Percentiles rank a stretch among this genome's conserved stretches.
phyloP scores from a whole-genome alignment of 2,888 invertebrate genomes.

The Xestoiulus laeticollis region DNA sequence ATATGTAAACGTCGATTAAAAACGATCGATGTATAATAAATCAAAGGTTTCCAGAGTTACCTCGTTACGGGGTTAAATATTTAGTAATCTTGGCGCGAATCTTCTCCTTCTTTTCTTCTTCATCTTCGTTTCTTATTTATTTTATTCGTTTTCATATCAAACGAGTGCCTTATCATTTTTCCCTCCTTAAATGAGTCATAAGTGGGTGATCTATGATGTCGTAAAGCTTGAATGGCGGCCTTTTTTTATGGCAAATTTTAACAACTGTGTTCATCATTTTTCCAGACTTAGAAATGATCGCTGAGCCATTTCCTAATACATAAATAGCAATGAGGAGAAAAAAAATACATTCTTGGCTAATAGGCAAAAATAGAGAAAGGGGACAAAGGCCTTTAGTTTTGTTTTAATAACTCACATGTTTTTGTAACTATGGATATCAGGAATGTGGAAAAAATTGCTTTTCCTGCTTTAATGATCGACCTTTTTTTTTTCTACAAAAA shows the following conservation, averaged over 20 bases:
- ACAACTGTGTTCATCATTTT: constrained; percentile 37
- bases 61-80: background rate
- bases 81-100: background rate
- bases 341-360: background rate
- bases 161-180: constrained; percentile 24
- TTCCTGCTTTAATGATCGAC: background rate
- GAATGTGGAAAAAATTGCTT: background rate
- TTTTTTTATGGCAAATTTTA: constrained; percentile 26
- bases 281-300: constrained; percentile 34
- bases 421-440: background rate
- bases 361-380: background rate
- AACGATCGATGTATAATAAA: background rate
- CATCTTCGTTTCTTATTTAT: constrained; percentile 17
- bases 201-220: constrained; percentile 22
- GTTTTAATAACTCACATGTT: background rate
- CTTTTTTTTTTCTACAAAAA: background rate
- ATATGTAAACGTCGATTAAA: too few species aligned
- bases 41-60: background rate
- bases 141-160: constrained; percentile 34
- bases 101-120: background rate
- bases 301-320: constrained; percentile 11
- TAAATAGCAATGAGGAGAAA: background rate
- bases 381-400: background rate
- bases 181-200: constrained; percentile 25
- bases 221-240: constrained; percentile 15